Percentiles rank a stretch among this genome's conserved stretches.
phyloP scores from a whole-genome alignment of 2,888 invertebrate genomes.

The Charanyca ferruginea region DNA sequence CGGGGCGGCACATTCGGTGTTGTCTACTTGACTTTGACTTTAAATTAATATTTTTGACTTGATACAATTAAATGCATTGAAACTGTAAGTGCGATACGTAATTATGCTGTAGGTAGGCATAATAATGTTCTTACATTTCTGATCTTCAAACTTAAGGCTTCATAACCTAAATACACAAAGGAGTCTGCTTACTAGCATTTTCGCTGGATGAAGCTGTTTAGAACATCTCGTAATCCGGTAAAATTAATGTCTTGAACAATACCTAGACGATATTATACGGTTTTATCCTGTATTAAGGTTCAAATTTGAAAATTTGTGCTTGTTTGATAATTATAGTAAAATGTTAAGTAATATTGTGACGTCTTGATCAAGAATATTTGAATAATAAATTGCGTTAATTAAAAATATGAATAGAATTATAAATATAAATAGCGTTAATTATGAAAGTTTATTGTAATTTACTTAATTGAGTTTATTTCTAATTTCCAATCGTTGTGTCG shows the following conservation, averaged over 20 bases:
- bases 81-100: background rate
- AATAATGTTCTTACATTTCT: slow-evolving; percentile 11
- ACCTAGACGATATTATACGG: slow-evolving; percentile 14
- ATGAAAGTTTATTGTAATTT: too few relatives aligned
- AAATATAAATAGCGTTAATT: too few relatives aligned
- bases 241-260: slow-evolving; percentile 51
- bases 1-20: too few relatives aligned
- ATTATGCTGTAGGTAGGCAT: background rate
- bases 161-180: slow-evolving; percentile 54
- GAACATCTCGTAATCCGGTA: slow-evolving; percentile 34
- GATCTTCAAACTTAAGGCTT: slow-evolving; percentile 28
- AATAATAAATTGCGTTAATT: too few relatives aligned
- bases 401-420: too few relatives aligned
- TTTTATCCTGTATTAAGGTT: background rate
- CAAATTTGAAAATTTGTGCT: slow-evolving; percentile 13
- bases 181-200: slow-evolving; percentile 26
- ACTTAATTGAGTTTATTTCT: too few relatives aligned
- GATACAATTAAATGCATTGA: too few relatives aligned
- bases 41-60: too few relatives aligned
- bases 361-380: background rate
- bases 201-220: slow-evolving; percentile 44
- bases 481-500: too few relatives aligned
- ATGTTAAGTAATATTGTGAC: background rate
- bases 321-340: background rate
- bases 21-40: too few relatives aligned